A percentile compares a stretch with the other conserved stretches of the same genome.
These are phyloP conservation scores for Drosophila nigromelanica DNA, from an alignment of 1,140 invertebrate genomes.

Conservation along the genomic window DNA sequence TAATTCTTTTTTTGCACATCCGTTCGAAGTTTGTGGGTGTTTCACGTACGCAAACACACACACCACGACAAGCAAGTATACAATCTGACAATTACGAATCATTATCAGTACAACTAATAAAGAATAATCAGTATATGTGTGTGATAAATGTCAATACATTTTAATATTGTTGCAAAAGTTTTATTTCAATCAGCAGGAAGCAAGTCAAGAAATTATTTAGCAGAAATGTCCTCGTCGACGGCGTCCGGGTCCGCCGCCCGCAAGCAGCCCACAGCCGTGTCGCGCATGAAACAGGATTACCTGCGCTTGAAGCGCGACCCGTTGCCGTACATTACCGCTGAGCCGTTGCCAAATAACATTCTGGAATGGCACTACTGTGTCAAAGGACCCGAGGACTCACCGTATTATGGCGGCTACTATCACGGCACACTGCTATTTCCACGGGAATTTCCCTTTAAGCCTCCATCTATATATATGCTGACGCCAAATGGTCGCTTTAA, in stretches of 20 bases:
- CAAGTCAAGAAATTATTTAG: slow-evolving; percentile 42
- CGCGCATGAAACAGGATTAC: slow-evolving; percentile 97
- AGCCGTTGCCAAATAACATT: slow-evolving; percentile 97
- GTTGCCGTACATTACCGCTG: slow-evolving; percentile 88
- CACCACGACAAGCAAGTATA: not conserved
- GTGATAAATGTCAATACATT: slow-evolving; percentile 16
- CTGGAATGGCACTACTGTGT: slow-evolving; percentile 93
- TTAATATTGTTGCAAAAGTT: slow-evolving; percentile 28
- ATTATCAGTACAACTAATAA: slow-evolving; percentile 14
- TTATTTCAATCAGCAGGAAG: slow-evolving; percentile 21
- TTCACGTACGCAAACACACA: not conserved
- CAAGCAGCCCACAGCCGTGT: slow-evolving; percentile 88
- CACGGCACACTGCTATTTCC: slow-evolving; percentile 99
- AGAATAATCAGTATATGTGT: slow-evolving; percentile 10
- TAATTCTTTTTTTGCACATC: slow-evolving; percentile 17
- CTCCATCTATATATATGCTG: slow-evolving; percentile 99
- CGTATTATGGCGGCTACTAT: slow-evolving; percentile 98
- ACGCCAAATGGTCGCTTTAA: slow-evolving; percentile 98
- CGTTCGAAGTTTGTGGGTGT: not conserved
- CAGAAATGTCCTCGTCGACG: slow-evolving; percentile 61
- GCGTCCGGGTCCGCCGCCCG: slow-evolving; percentile 64
- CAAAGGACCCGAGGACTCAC: slow-evolving; percentile 94
- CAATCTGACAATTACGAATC: not conserved
- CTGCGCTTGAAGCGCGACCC: slow-evolving; percentile 97
- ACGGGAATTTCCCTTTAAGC: slow-evolving; percentile 98